Conservation (phyloP, 1,140 invertebrate genomes). For the Yoshiicerus persimilis region DNA sequence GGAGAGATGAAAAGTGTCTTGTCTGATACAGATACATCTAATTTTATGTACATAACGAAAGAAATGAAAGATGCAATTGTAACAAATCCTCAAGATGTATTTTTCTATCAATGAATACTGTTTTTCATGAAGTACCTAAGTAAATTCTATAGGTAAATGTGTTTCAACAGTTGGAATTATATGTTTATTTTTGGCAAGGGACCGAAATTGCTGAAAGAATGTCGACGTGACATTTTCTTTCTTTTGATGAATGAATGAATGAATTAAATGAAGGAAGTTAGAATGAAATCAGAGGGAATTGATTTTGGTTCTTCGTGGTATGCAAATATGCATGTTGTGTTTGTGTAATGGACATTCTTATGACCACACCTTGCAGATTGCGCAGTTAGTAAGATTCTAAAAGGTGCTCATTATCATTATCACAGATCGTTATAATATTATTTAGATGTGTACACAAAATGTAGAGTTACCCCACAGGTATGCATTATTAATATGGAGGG, state of each 20-base stretch:
- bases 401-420: neutral
- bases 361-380: neutral
- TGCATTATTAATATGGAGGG: neutral
- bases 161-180: neutral
- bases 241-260: neutral
- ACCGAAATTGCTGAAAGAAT: neutral
- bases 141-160: neutral
- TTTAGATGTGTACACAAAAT: neutral
- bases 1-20: too few relatives aligned
- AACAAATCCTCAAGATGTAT: too few relatives aligned
- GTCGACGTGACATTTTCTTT: neutral
- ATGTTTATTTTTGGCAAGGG: neutral
- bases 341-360: neutral
- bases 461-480: neutral
- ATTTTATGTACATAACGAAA: too few relatives aligned
- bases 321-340: neutral
- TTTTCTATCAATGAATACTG: too few relatives aligned
- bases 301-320: neutral
- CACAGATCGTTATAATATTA: neutral
- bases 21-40: too few relatives aligned
- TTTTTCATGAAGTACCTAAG: too few relatives aligned
- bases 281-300: neutral
- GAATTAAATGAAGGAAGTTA: slow-evolving; percentile 4
- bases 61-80: neutral
- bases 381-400: neutral